These are phyloP conservation scores for Nomada goodeniana DNA, from an alignment of 2,888 invertebrate species.

Conservation along the genomic window DNA sequence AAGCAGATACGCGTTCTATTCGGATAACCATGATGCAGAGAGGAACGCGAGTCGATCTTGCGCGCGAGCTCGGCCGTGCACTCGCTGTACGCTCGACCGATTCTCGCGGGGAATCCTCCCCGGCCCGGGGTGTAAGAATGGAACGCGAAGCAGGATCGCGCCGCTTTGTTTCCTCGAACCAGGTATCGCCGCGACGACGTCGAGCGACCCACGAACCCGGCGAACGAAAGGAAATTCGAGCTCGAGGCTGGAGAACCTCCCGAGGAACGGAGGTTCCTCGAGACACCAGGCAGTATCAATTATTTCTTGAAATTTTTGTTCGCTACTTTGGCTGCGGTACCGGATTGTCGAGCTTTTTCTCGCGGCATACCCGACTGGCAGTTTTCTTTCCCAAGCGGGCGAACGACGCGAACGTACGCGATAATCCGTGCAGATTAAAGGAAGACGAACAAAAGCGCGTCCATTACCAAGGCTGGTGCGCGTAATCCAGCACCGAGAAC, in stretches of 20 bases:
- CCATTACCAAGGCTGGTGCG: background rate
- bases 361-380: background rate
- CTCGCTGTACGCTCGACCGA: slow-evolving; percentile 53
- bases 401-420: background rate
- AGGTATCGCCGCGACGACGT: background rate
- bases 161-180: background rate
- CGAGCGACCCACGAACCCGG: slow-evolving; percentile 1
- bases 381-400: background rate
- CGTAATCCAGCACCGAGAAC: slow-evolving; percentile 38
- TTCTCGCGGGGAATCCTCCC: slow-evolving; percentile 48
- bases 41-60: slow-evolving; percentile 32
- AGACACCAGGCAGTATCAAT: slow-evolving; percentile 31
- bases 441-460: background rate
- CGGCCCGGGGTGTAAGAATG: slow-evolving; percentile 56
- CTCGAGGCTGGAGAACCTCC: background rate
- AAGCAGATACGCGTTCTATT: slow-evolving; percentile 66
- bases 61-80: slow-evolving; percentile 14
- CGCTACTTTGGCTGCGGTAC: background rate
- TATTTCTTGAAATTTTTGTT: slow-evolving; percentile 40
- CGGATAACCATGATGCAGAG: slow-evolving; percentile 43
- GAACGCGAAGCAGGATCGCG: slow-evolving; percentile 5
- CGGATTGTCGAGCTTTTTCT: slow-evolving; percentile 20
- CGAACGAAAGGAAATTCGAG: slow-evolving; percentile 19
- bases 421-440: background rate
- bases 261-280: too few species aligned